Percentiles rank a stretch among this genome's conserved stretches.
These are phyloP conservation scores for Neodiprion lecontei DNA, from an alignment of 1,140 invertebrate species.

Conservation along the genomic window DNA sequence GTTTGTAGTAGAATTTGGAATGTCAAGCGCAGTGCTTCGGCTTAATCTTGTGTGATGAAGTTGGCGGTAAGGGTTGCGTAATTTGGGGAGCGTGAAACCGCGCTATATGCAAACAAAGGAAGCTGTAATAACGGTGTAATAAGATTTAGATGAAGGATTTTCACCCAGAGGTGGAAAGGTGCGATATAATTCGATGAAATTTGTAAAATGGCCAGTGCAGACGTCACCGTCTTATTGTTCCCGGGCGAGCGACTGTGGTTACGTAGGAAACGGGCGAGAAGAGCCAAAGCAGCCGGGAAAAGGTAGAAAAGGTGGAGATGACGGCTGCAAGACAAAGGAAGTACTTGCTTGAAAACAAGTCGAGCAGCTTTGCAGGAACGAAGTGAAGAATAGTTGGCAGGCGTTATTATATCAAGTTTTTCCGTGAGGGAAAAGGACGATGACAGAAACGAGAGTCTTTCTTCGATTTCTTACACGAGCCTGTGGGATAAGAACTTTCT, in stretches of 20 bases:
- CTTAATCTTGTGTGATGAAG: too few species aligned
- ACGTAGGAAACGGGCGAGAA: background rate
- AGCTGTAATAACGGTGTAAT: background rate
- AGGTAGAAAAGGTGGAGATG: background rate
- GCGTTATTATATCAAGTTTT: background rate
- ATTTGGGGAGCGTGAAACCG: too few species aligned
- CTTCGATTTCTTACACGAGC: background rate
- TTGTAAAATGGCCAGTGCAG: constrained; percentile 2
- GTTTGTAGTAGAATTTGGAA: too few species aligned
- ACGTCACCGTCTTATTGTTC: background rate
- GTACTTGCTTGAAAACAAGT: background rate
- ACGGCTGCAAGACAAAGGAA: background rate
- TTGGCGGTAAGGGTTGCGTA: too few species aligned
- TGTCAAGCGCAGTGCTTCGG: too few species aligned
- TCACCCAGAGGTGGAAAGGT: background rate
- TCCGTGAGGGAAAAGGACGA: background rate
- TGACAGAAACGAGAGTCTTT: background rate
- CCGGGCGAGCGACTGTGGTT: background rate
- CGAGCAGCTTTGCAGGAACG: background rate
- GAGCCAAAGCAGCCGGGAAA: background rate
- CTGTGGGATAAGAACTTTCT: background rate
- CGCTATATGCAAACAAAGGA: too few species aligned
- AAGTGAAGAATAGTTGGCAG: background rate
- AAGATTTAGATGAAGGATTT: background rate
- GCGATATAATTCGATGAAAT: constrained; percentile 3